Percentiles rank a stretch among this genome's conserved stretches.
Evolutionary conservation across 2,888 invertebrate species (phyloP).

Genomic region (Nemotelus nigrinus): DNA sequence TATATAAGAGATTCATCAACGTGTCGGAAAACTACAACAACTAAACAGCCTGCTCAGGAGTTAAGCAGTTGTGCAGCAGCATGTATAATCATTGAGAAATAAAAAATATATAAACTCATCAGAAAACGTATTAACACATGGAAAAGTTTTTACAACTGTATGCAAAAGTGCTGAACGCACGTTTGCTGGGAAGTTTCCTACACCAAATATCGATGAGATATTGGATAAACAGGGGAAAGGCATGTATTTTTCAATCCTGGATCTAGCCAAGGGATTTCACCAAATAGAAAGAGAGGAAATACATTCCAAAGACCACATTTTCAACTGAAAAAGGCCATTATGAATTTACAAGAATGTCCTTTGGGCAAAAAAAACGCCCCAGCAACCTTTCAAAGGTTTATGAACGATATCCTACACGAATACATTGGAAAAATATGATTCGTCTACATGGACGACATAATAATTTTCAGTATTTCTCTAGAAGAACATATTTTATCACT

Average conservation of each 20-base stretch:
- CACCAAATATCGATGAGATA: constrained; percentile 48
- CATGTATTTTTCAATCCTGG: constrained; percentile 48
- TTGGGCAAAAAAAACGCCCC: constrained; percentile 59
- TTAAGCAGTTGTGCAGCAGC: too few species aligned
- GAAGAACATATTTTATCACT: constrained; percentile 10
- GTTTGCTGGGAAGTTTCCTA: constrained; percentile 48
- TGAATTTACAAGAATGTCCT: constrained; percentile 26
- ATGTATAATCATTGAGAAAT: too few species aligned
- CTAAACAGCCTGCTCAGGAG: too few species aligned
- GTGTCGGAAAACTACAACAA: too few species aligned
- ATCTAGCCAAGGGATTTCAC: constrained; percentile 50
- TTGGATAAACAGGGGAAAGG: constrained; percentile 48
- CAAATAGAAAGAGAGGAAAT: constrained; percentile 48
- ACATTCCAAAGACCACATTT: constrained; percentile 50
- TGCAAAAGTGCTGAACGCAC: neutral
- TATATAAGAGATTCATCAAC: too few species aligned
- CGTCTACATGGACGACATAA: constrained; percentile 49
- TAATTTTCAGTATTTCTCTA: constrained; percentile 21
- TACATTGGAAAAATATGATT: constrained; percentile 46
- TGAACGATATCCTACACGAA: constrained; percentile 53
- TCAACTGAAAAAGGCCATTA: constrained; percentile 46
- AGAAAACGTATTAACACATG: too few species aligned
- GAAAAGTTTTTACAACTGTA: too few species aligned
- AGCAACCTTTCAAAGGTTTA: constrained; percentile 32
- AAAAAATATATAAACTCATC: too few species aligned